phyloP scores from a whole-genome alignment of 2,888 invertebrate genomes.

The Hirtodrosophila histrioides region DNA sequence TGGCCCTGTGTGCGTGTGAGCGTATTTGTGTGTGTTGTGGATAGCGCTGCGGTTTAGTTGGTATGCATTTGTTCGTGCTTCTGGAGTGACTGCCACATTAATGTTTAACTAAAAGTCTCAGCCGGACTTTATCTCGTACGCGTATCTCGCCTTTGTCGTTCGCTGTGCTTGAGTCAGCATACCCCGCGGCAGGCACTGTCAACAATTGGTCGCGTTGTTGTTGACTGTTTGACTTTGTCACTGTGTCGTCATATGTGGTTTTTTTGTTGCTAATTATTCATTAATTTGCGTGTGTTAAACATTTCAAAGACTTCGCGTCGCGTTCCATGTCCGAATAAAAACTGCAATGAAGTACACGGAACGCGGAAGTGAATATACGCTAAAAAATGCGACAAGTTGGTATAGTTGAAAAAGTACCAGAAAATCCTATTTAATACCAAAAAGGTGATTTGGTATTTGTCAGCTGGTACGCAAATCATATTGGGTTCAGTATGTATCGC shows the following conservation, averaged over 20 bases:
- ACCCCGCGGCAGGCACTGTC: constrained; percentile 38
- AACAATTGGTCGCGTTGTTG: constrained; percentile 55
- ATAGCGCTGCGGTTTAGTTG: constrained; percentile 45
- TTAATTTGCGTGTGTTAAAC: constrained; percentile 46
- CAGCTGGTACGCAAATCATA: neutral
- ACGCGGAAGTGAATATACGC: constrained; percentile 60
- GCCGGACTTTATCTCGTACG: constrained; percentile 38
- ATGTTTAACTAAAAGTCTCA: constrained; percentile 3
- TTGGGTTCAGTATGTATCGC: neutral
- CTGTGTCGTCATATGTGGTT: constrained; percentile 52
- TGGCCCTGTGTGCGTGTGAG: constrained; percentile 34
- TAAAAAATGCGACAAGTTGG: constrained; percentile 23
- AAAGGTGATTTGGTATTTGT: too few relatives aligned
- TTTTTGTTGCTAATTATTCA: constrained; percentile 40
- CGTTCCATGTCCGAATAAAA: constrained; percentile 69
- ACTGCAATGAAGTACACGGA: constrained; percentile 55
- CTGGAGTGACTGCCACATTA: constrained; percentile 12
- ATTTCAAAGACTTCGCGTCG: constrained; percentile 60
- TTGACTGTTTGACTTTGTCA: constrained; percentile 43
- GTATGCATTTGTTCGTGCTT: constrained; percentile 49
- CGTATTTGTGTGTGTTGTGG: constrained; percentile 29
- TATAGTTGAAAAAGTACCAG: constrained; percentile 17
- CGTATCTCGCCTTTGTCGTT: constrained; percentile 45
- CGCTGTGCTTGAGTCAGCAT: constrained; percentile 51
- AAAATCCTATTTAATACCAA: neutral